These are phyloP conservation scores for Andrena haemorrhoa DNA, from an alignment of 2,888 invertebrate genomes.

Conservation along the genomic window DNA sequence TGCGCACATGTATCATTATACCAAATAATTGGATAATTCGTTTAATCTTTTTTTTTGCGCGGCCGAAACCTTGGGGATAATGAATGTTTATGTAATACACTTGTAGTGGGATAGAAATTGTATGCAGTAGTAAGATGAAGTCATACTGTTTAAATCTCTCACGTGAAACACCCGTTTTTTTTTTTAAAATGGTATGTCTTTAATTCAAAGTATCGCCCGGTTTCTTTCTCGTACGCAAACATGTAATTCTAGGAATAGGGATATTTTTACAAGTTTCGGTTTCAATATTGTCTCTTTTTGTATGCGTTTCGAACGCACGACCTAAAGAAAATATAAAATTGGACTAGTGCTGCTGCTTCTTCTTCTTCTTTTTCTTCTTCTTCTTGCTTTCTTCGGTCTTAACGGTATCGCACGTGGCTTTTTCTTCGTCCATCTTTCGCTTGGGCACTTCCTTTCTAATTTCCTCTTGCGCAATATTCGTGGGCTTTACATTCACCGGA, in stretches of 20 bases:
- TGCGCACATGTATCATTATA: too few relatives aligned
- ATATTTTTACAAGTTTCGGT: neutral
- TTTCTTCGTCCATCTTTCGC: constrained; percentile 37
- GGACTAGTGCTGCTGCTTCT: constrained; percentile 19
- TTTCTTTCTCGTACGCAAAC: too few relatives aligned
- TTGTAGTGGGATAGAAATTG: too few relatives aligned
- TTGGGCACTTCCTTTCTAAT: constrained; percentile 23
- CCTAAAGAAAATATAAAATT: constrained; percentile 2
- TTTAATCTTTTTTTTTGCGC: too few relatives aligned
- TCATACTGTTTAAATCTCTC: too few relatives aligned
- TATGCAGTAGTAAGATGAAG: too few relatives aligned
- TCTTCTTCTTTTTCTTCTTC: constrained; percentile 55
- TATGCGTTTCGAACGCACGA: constrained; percentile 10
- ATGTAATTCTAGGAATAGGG: neutral
- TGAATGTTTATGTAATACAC: too few relatives aligned
- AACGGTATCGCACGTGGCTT: neutral
- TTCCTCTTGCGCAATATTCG: neutral
- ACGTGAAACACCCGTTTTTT: too few relatives aligned
- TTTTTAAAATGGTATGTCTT: too few relatives aligned
- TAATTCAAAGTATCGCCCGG: too few relatives aligned
- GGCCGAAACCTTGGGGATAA: too few relatives aligned
- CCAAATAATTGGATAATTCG: too few relatives aligned
- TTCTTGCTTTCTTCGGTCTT: constrained; percentile 8
- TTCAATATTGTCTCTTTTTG: neutral
- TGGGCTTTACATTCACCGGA: constrained; percentile 7